Conservation (phyloP, 2,797 vertebrate genomes). For the Diplodus sargus region DNA sequence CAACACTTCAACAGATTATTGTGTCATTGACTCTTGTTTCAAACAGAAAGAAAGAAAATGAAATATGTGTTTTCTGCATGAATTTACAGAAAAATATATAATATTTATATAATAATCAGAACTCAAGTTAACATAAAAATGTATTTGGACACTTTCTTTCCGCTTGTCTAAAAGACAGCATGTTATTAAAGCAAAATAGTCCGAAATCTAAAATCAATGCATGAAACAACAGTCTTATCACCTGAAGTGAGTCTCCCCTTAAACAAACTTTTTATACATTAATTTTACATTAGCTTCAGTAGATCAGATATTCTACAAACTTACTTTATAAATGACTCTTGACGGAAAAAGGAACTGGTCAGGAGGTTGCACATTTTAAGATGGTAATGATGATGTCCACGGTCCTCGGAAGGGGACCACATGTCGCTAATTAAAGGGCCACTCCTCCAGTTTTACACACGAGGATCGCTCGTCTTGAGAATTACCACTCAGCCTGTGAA, state of each 20-base stretch:
- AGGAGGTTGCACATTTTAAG: background rate
- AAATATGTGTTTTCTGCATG: background rate
- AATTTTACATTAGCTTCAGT: background rate
- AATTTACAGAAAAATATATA: too few relatives aligned
- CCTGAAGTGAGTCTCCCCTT: too few relatives aligned
- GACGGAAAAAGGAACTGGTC: background rate
- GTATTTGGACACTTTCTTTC: too few relatives aligned
- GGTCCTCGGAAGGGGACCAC: background rate
- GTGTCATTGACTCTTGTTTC: conserved; percentile 17
- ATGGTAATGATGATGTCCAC: background rate
- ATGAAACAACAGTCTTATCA: too few relatives aligned
- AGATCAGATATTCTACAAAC: background rate
- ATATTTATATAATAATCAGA: too few relatives aligned
- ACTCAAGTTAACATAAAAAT: too few relatives aligned
- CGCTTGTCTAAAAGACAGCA: too few relatives aligned
- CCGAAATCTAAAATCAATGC: too few relatives aligned
- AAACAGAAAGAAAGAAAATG: background rate
- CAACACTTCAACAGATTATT: conserved; percentile 19
- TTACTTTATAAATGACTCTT: background rate
- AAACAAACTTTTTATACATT: background rate
- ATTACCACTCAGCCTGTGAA: background rate
- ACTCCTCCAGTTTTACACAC: background rate
- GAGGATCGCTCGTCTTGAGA: background rate
- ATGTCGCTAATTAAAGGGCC: conserved; percentile 6
- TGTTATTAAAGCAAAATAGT: too few relatives aligned